phyloP scores from a whole-genome alignment of 1,140 invertebrate genomes.

The Pseudomyrmex flavicornis region DNA sequence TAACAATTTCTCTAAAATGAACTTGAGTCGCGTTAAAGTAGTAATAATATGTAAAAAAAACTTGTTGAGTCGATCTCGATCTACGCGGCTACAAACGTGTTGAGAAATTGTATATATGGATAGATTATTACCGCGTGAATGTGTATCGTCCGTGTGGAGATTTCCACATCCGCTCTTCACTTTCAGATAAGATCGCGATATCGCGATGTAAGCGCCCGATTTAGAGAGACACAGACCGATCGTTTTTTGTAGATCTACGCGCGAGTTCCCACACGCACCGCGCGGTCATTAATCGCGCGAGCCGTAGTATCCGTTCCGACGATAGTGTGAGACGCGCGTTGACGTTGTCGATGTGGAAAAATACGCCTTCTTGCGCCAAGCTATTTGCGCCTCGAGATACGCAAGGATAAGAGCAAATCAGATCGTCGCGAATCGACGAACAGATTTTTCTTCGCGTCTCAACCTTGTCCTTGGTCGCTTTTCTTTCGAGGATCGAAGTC shows the following conservation, averaged over 20 bases:
- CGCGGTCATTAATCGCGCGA: conserved; percentile 11
- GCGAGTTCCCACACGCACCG: not conserved
- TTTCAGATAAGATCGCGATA: not conserved
- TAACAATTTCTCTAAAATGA: no score
- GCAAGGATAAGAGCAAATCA: conserved; percentile 25
- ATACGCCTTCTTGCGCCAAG: conserved; percentile 26
- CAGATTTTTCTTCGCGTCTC: not conserved
- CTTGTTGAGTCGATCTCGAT: no score
- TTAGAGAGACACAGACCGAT: not conserved
- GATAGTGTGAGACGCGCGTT: conserved; percentile 47
- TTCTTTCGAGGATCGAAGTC: no score
- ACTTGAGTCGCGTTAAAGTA: no score
- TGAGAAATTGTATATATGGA: no score
- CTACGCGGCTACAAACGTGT: no score
- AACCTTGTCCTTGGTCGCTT: not conserved
- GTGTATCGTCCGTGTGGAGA: no score
- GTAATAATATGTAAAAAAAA: no score
- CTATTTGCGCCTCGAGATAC: conserved; percentile 53
- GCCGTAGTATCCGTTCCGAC: conserved; percentile 26
- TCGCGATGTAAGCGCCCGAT: not conserved
- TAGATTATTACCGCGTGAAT: no score
- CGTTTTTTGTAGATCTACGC: conserved; percentile 18
- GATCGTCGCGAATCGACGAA: no score
- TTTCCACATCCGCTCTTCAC: not conserved
- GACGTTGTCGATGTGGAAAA: conserved; percentile 61